These are phyloP conservation scores for Augochlorella aurata DNA, from an alignment of 2,888 invertebrate genomes.

Conservation along the genomic window DNA sequence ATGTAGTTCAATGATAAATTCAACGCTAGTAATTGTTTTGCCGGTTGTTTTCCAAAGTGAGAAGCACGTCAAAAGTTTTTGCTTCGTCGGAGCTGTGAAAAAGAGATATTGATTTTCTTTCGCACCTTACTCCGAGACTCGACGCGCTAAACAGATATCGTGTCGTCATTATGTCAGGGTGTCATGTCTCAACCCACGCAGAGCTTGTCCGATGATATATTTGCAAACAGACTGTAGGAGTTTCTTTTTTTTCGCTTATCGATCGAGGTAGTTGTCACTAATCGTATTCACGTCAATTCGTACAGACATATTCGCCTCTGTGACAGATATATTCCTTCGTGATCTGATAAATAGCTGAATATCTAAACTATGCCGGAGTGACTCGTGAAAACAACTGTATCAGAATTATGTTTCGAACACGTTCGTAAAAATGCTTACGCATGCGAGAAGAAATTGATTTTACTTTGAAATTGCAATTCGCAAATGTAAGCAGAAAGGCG, in stretches of 20 bases:
- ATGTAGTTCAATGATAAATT: neutral
- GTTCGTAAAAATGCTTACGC: neutral
- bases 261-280: conserved; percentile 1
- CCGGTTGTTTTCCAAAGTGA: no score
- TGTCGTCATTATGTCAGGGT: conserved; percentile 6
- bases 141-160: conserved; percentile 10
- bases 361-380: neutral
- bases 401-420: no score
- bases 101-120: conserved; percentile 1
- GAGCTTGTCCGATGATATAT: neutral
- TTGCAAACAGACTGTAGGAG: neutral
- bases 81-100: neutral
- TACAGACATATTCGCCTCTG: neutral
- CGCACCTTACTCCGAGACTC: neutral
- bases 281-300: conserved; percentile 6
- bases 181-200: conserved; percentile 17
- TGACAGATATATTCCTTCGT: neutral
- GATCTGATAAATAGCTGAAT: neutral
- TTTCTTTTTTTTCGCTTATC: neutral
- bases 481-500: no score
- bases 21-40: neutral
- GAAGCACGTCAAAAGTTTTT: neutral
- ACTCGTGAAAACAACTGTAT: no score
- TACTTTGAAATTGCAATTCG: no score
- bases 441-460: no score